phyloP scores from a whole-genome alignment of 1,140 invertebrate genomes.

The Hylaeus volcanicus region DNA sequence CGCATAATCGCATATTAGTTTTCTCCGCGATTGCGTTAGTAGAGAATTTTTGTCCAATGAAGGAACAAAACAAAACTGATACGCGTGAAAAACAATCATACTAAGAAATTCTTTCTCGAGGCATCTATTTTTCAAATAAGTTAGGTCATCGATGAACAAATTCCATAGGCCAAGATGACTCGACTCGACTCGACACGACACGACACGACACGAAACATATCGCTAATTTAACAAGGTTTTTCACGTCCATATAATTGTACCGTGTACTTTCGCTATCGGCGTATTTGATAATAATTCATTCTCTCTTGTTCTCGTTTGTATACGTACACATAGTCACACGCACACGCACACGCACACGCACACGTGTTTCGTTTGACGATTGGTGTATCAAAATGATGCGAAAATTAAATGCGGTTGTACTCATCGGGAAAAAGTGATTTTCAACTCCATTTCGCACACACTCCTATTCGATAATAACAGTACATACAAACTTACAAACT shows the following conservation, averaged over 20 bases:
- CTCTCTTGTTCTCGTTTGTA: constrained; percentile 27
- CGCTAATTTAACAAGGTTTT: constrained; percentile 9
- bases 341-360: no score
- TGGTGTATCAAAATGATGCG: constrained; percentile 58
- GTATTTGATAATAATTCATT: constrained; percentile 48
- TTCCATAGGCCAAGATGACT: constrained; percentile 54
- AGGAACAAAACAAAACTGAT: no score
- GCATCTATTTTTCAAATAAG: no score
- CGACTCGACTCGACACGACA: constrained; percentile 8
- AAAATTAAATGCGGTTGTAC: constrained; percentile 56
- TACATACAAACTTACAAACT: constrained; percentile 49
- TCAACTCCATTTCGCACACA: constrained; percentile 28
- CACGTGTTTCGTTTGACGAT: neutral
- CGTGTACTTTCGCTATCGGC: constrained; percentile 23
- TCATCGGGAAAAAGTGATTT: constrained; percentile 47
- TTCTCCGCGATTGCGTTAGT: neutral
- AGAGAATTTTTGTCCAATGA: neutral
- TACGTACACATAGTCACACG: neutral
- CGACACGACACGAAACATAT: constrained; percentile 4
- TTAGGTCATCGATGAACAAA: constrained; percentile 11
- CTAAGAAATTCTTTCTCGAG: no score
- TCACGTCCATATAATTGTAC: neutral
- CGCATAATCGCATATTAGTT: neutral
- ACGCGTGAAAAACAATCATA: no score
- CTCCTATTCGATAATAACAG: constrained; percentile 32